Percentiles rank a stretch among this genome's conserved stretches.
phyloP scores from a whole-genome alignment of 2,113 vertebrate genomes.

The Rhineura floridana region DNA sequence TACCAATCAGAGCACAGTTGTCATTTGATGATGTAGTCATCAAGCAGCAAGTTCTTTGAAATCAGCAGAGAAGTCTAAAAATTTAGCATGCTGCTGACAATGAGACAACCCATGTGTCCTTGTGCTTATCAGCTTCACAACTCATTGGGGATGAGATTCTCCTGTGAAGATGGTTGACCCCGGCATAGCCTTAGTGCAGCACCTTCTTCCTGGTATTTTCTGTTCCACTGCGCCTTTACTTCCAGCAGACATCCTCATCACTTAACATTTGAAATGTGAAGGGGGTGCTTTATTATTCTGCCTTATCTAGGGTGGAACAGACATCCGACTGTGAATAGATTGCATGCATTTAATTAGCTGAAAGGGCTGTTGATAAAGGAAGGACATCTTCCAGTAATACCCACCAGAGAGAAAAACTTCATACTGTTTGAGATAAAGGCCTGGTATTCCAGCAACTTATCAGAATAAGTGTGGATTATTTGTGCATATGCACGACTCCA shows the following conservation, averaged over 20 bases:
- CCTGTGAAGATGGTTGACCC: conserved; percentile 19
- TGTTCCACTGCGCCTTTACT: background rate
- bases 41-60: background rate
- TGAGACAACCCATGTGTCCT: conserved; percentile 4
- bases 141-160: background rate
- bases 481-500: conserved; percentile 48
- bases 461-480: conserved; percentile 47
- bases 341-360: conserved; percentile 49
- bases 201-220: conserved; percentile 1
- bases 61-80: conserved; percentile 12
- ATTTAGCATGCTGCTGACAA: background rate
- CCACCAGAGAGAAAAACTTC: conserved; percentile 22
- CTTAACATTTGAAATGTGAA: conserved; percentile 3
- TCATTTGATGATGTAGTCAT: background rate
- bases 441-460: conserved; percentile 42
- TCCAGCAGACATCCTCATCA: background rate
- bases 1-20: no score
- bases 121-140: background rate
- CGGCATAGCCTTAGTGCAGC: background rate
- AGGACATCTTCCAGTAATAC: conserved; percentile 56
- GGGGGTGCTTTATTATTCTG: conserved; percentile 16
- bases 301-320: conserved; percentile 37
- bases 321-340: conserved; percentile 33
- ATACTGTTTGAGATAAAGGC: conserved; percentile 49
- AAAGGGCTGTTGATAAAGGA: conserved; percentile 41